Conservation (phyloP, 2,888 invertebrate species). For the Thelaira solivaga region DNA sequence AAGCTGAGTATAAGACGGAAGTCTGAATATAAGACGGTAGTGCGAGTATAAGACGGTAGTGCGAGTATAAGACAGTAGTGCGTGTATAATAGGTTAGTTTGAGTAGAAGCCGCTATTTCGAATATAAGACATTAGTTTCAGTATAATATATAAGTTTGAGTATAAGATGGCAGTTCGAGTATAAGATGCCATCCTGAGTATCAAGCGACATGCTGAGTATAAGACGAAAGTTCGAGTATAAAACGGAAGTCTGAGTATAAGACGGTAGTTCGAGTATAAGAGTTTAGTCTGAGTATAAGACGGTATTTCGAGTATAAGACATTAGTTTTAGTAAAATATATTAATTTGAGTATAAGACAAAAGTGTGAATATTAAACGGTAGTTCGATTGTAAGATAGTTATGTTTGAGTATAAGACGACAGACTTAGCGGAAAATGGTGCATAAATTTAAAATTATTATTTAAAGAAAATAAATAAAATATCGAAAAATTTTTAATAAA, state of each 20-base stretch:
- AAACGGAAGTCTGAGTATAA: background rate
- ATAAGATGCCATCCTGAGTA: background rate
- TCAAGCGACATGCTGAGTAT: background rate
- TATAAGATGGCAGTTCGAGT: background rate
- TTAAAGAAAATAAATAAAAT: too few relatives aligned
- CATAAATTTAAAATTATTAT: too few relatives aligned
- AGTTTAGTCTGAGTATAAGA: background rate
- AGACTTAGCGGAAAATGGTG: too few relatives aligned
- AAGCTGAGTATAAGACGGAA: too few relatives aligned
- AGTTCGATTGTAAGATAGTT: too few relatives aligned
- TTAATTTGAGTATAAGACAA: background rate
- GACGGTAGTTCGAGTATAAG: background rate
- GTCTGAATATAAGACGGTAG: too few relatives aligned
- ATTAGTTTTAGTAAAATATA: background rate
- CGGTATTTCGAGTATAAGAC: conserved; percentile 1
- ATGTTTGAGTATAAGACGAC: too few relatives aligned
- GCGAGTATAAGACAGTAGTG: background rate
- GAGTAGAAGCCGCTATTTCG: background rate
- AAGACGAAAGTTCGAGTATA: background rate
- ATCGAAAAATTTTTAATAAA: too few relatives aligned
- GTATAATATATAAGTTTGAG: background rate
- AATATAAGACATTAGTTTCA: background rate
- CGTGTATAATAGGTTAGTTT: background rate
- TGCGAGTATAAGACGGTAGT: background rate
- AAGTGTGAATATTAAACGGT: too few relatives aligned